phyloP scores from a whole-genome alignment of 2,113 vertebrate genomes.

The Pseudorhombus dupliciocellatus region DNA sequence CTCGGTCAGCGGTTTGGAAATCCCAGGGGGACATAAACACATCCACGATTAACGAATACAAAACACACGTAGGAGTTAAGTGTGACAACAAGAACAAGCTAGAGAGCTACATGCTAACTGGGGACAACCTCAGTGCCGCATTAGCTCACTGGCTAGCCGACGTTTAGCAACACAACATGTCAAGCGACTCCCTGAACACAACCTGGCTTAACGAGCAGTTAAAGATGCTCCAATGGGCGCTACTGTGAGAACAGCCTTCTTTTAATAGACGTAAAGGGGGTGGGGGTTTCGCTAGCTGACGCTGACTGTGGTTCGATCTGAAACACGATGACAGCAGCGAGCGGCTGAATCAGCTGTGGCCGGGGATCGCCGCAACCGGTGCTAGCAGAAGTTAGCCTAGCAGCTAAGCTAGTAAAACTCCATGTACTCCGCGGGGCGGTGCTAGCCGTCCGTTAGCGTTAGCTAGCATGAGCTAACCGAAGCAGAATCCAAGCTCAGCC shows the following conservation, averaged over 20 bases:
- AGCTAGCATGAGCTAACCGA: slow-evolving; percentile 44
- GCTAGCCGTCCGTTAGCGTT: slow-evolving; percentile 39
- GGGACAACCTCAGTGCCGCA: slow-evolving; percentile 44
- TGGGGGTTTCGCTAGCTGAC: slow-evolving; percentile 8
- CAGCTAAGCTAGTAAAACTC: slow-evolving; percentile 18
- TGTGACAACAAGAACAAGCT: background rate
- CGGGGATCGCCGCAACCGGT: slow-evolving; percentile 8
- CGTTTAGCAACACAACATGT: slow-evolving; percentile 37
- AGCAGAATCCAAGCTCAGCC: slow-evolving; percentile 17
- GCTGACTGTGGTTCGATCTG: slow-evolving; percentile 12
- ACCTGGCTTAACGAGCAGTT: background rate
- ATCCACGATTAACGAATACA: background rate
- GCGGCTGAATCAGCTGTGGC: slow-evolving; percentile 66
- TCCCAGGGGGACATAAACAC: background rate
- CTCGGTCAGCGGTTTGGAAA: background rate
- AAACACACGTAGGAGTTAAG: background rate
- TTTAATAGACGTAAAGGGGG: background rate
- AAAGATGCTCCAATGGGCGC: too few species aligned
- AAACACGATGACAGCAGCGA: slow-evolving; percentile 47
- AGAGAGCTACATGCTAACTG: slow-evolving; percentile 19
- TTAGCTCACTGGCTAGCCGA: slow-evolving; percentile 35
- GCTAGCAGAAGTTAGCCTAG: slow-evolving; percentile 30
- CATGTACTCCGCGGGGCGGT: slow-evolving; percentile 7
- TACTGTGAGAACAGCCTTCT: too few species aligned
- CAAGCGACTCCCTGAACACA: slow-evolving; percentile 5